These are phyloP conservation scores for Troglohyphantes excavatus DNA, from an alignment of 2,888 invertebrate genomes.

Conservation along the genomic window DNA sequence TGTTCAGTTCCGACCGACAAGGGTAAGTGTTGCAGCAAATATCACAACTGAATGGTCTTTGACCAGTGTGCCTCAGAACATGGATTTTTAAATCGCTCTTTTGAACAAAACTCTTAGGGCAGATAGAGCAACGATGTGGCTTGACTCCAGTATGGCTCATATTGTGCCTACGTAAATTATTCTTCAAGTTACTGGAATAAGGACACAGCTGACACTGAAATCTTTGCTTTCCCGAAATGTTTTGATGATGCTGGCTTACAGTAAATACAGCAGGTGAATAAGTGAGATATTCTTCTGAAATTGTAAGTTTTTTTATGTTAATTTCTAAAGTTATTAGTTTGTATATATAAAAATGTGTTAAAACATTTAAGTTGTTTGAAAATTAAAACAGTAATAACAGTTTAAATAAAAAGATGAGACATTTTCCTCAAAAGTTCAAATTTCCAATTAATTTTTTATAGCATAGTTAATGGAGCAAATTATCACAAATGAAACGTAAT, in stretches of 20 bases:
- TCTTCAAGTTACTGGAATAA: conserved; percentile 18
- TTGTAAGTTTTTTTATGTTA: neutral
- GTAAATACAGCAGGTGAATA: too few relatives aligned
- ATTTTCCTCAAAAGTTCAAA: too few relatives aligned
- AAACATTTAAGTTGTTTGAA: too few relatives aligned
- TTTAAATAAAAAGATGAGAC: too few relatives aligned
- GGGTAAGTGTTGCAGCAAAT: conserved; percentile 28
- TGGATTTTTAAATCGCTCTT: conserved; percentile 58
- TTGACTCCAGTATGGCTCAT: conserved; percentile 33
- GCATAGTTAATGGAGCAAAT: too few relatives aligned
- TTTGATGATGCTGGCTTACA: neutral
- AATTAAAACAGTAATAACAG: too few relatives aligned
- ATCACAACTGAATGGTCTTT: conserved; percentile 39
- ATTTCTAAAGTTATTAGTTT: neutral
- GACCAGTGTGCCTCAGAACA: conserved; percentile 18
- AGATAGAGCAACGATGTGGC: conserved; percentile 39
- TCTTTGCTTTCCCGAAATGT: neutral
- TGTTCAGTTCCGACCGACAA: too few relatives aligned
- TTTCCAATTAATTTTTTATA: too few relatives aligned
- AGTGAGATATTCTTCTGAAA: neutral
- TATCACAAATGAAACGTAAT: too few relatives aligned
- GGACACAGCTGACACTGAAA: conserved; percentile 50
- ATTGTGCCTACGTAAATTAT: conserved; percentile 28
- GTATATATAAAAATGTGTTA: too few relatives aligned
- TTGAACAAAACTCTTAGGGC: conserved; percentile 44